Evolutionary conservation across 2,888 invertebrate species (phyloP), one percentile per base, ranked within the genome.

Genomic region (Xestia ashworthii): DNA sequence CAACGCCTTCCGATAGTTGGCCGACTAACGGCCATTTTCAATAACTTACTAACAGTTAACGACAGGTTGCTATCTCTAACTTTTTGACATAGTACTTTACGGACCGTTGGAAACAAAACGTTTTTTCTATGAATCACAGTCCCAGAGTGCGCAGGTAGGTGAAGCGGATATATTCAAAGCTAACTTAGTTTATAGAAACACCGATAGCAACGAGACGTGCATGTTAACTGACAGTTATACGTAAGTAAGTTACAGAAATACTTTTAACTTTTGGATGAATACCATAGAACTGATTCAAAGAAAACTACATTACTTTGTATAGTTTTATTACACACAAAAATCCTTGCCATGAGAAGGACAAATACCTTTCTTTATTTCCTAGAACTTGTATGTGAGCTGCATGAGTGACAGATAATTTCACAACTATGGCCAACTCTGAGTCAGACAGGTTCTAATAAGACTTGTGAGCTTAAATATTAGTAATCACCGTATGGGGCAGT

Each of bases 361-460:
- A n/a, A 72, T 50, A 67, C 50, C 75, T 65, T 73, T 66, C 50
- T n/a, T 68, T 71, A 32, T 69, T 85, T 82, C 82, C 22, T 62
- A 82, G 82, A 85, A 82, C 58, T 78, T 8, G 32, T 32, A 16
- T 48, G 58, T 64, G 70, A 72, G 50, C 48, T 58, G 62, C n/a
- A 46, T 48, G 70, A 67, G 22, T 64, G 78, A 81, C 77, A 62
- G 64, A 81, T 8, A 0, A 53, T 83, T 78, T 82, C 86, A 82
- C 70, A 83, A 85, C 55, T 62, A 3, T 9, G 3, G 60, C 53
- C 60, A 22, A 25, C 32, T 32, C 32, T 32, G 32, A 72, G 55
- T 53, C 11, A 22, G 55, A 85, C 86, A 58, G 83, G 83, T 82
- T 71, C 65, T 60, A 46, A 69, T 46, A 32, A 73, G 60, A 72